These are phyloP conservation scores for Halcyon badia DNA, from an alignment of 2,797 vertebrate genomes.

Conservation along the genomic window DNA sequence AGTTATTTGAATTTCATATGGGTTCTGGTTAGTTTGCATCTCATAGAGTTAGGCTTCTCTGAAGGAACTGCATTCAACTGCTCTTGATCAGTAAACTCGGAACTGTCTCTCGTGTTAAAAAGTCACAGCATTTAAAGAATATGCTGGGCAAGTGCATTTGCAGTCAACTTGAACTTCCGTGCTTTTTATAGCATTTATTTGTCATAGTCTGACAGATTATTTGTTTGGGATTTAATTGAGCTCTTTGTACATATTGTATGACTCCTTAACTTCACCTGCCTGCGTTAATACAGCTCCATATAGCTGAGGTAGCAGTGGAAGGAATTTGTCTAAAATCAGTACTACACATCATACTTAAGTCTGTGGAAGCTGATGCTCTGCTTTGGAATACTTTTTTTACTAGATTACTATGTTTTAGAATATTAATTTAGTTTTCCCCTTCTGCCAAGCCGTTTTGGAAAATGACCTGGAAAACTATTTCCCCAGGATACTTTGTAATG, in stretches of 20 bases:
- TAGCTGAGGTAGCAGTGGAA: not conserved
- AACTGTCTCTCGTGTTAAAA: not conserved
- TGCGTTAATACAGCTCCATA: not conserved
- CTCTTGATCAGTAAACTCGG: not conserved
- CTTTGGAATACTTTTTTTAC: not conserved
- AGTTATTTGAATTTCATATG: not conserved
- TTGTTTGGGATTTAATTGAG: not conserved
- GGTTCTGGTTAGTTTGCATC: not conserved
- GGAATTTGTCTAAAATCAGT: not conserved
- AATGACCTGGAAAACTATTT: not conserved
- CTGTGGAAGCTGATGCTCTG: not conserved
- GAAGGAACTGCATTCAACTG: not conserved
- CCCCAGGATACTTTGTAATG: not conserved
- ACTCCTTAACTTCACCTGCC: not conserved
- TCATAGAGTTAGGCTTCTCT: not conserved
- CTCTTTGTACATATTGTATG: not conserved
- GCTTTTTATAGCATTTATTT: not conserved
- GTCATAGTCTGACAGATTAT: not conserved
- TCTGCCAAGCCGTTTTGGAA: not conserved
- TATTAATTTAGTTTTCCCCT: not conserved
- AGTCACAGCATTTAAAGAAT: not conserved
- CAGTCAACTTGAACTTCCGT: not conserved
- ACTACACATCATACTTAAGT: not conserved
- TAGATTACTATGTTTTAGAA: not conserved
- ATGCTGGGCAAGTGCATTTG: not conserved